Evolutionary conservation across 1,140 invertebrate species (phyloP).

Genomic region (Leptoteleia sp.): DNA sequence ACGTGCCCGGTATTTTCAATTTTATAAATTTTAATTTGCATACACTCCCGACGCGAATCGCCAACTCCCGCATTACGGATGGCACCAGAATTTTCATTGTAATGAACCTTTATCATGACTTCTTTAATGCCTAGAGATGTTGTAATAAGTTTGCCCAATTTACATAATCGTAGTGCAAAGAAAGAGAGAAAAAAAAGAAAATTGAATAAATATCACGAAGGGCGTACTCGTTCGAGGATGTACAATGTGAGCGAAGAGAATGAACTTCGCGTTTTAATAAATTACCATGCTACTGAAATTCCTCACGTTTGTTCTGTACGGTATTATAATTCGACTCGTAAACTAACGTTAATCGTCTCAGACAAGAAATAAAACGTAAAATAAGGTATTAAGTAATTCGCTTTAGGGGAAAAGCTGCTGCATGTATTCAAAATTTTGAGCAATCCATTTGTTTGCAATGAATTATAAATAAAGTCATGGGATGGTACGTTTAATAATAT

Average conservation of each 20-base stretch:
- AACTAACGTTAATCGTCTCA: neutral
- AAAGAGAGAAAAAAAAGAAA: conserved; percentile 11
- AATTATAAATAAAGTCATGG: too few relatives aligned
- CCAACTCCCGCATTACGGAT: conserved; percentile 7
- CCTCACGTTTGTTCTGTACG: neutral
- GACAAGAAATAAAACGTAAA: too few relatives aligned
- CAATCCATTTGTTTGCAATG: too few relatives aligned
- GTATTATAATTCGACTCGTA: neutral
- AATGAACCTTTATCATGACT: conserved; percentile 18
- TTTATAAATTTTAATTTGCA: conserved; percentile 38
- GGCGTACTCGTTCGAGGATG: neutral
- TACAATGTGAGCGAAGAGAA: neutral
- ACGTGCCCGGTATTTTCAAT: conserved; percentile 31
- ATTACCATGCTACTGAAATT: conserved; percentile 2
- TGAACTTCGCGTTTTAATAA: conserved; percentile 21
- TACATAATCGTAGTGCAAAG: conserved; percentile 8
- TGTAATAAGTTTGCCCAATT: conserved; percentile 17
- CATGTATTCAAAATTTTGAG: too few relatives aligned
- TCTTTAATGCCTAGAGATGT: conserved; percentile 8
- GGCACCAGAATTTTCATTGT: conserved; percentile 15
- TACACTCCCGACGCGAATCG: conserved; percentile 13
- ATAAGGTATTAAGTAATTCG: too few relatives aligned
- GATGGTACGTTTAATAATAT: too few relatives aligned
- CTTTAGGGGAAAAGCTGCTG: too few relatives aligned
- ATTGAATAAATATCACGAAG: conserved; percentile 13